These are phyloP conservation scores for Lasioglossum vierecki DNA, from an alignment of 2,888 invertebrate species.

Conservation along the genomic window DNA sequence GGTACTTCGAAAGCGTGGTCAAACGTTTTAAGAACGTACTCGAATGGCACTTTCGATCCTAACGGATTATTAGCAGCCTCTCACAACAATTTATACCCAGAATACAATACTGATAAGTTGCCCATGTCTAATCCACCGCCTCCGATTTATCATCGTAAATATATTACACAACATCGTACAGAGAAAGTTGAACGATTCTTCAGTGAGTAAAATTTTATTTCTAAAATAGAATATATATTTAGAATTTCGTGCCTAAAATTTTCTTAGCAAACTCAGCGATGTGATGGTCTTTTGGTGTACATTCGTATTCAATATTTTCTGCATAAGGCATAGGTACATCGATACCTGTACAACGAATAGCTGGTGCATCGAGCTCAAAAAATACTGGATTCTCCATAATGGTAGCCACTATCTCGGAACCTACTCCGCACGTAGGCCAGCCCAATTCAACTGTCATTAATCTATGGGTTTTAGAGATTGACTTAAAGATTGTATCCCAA, in stretches of 20 bases:
- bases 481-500: constrained; percentile 82
- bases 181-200: constrained; percentile 85
- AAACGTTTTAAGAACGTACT: constrained; percentile 85
- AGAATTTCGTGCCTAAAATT: constrained; percentile 65
- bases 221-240: constrained; percentile 16
- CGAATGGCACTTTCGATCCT: constrained; percentile 84
- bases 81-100: constrained; percentile 84
- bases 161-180: constrained; percentile 81
- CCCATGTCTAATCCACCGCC: constrained; percentile 87
- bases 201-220: constrained; percentile 83
- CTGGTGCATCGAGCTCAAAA: constrained; percentile 72
- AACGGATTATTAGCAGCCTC: constrained; percentile 81
- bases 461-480: constrained; percentile 88
- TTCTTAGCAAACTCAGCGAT: constrained; percentile 70
- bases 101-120: constrained; percentile 84
- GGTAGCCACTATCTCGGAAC: constrained; percentile 70
- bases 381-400: constrained; percentile 73
- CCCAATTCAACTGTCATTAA: constrained; percentile 88
- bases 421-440: constrained; percentile 87
- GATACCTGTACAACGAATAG: constrained; percentile 68
- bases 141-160: constrained; percentile 84
- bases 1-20: constrained; percentile 87
- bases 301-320: constrained; percentile 71
- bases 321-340: constrained; percentile 73
- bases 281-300: constrained; percentile 69